Evolutionary conservation across 2,113 vertebrate species (phyloP).

Genomic region (Eidolon helvum): DNA sequence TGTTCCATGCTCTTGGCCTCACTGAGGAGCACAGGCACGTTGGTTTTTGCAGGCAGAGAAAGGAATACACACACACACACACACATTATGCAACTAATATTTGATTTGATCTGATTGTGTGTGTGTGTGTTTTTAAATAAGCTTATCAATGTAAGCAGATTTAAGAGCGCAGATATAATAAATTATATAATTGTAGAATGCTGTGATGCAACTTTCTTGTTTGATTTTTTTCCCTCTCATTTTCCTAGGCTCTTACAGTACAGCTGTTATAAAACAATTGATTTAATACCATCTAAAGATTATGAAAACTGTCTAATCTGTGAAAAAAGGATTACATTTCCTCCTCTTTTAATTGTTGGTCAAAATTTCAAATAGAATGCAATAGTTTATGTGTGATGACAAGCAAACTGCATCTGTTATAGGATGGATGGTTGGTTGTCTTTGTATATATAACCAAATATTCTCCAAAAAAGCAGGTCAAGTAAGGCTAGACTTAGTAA

Average conservation of each 20-base stretch:
- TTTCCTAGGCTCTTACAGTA: not conserved
- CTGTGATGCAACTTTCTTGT: not conserved
- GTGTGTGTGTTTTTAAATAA: constrained; percentile 34
- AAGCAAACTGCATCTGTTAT: constrained; percentile 58
- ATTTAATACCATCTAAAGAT: not conserved
- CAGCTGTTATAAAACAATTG: not conserved
- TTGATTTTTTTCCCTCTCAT: not conserved
- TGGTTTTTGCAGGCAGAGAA: constrained; percentile 11
- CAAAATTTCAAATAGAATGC: constrained; percentile 69
- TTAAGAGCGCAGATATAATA: not conserved
- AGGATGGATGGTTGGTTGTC: constrained; percentile 67
- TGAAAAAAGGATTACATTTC: constrained; percentile 47
- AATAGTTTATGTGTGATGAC: constrained; percentile 55
- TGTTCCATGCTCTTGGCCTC: not conserved
- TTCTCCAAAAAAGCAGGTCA: constrained; percentile 66
- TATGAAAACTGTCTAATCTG: not conserved
- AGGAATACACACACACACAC: not conserved
- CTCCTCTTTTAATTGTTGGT: constrained; percentile 51
- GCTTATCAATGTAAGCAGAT: constrained; percentile 19
- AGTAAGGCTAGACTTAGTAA: constrained; percentile 74
- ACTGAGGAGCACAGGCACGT: not conserved
- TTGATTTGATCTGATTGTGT: not conserved
- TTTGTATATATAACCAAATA: constrained; percentile 66
- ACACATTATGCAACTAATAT: not conserved
- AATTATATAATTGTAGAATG: constrained; percentile 4